Evolutionary conservation across 2,113 vertebrate genomes (phyloP).

Genomic region (Illadopsis cleaveri): DNA sequence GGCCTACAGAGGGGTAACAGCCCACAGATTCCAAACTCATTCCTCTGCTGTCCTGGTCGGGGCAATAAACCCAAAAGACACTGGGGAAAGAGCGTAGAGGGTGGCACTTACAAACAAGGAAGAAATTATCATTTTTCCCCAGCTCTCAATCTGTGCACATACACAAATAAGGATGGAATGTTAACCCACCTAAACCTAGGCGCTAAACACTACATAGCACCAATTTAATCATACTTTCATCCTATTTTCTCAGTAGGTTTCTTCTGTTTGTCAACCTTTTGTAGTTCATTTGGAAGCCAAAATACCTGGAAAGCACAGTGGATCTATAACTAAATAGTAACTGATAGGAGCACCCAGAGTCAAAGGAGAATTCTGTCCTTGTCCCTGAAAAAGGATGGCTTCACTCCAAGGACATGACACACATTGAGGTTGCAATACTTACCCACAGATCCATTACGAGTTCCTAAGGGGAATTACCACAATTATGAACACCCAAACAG

Average conservation of each 20-base stretch:
- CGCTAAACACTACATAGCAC: background rate
- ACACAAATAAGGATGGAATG: background rate
- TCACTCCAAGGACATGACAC: accelerated
- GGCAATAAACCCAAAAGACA: background rate
- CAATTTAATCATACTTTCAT: background rate
- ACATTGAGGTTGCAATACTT: accelerated
- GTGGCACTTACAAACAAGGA: background rate
- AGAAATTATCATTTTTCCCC: background rate
- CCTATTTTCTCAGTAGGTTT: background rate
- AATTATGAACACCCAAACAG: background rate
- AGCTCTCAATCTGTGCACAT: background rate
- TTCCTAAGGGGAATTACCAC: background rate
- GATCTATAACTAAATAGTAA: background rate
- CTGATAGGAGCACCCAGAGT: background rate
- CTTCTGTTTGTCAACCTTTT: background rate
- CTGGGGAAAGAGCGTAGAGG: background rate
- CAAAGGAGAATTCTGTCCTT: background rate
- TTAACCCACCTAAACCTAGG: background rate
- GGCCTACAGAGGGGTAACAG: background rate
- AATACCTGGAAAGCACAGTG: background rate
- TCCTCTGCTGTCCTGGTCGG: background rate
- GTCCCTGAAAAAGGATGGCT: background rate
- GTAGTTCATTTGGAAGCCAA: background rate
- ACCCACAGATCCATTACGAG: background rate
- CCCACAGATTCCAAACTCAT: background rate